Base-by-base conservation (phyloP, 1,140 invertebrate genomes). In the Drosophila pachea region DNA sequence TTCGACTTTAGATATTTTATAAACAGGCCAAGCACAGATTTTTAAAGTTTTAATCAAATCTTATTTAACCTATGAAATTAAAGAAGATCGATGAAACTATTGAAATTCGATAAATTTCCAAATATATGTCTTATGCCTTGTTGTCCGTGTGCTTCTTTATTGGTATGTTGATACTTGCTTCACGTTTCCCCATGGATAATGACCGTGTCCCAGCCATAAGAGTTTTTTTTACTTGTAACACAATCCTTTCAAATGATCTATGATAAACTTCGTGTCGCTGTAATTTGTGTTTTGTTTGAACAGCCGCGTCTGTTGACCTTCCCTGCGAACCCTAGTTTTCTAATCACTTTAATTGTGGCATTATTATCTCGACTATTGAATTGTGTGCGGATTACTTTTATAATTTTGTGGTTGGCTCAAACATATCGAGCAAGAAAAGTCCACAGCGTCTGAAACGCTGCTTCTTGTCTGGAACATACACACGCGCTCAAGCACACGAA, bases 321-420 rank as follows among this genome's bases (percentile, higher is more conserved):
- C 36, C 38, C 59, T 54, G 58, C 14, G 66, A 78, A 66, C 62
- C 42, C 12, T 48, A 64, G 12, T 48, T 69, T 59, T 73, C 77
- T 73, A 79, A 79, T 76, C 76, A 60, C 36, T 79, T 79, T 72
- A 79, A 79, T 79, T 79, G 76, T 73, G 8, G 74, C 62, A 61
- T 53, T 67, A 70, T 69, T 52, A 38, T 45, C 38, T 45, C 36
- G 42, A 62, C 52, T 58, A 32, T 33, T 16, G n/a, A 14, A 14
- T 14, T 43, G 40, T 7, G 22, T 22, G 22, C 22, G 40, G 40
- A 42, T 12, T 42, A 49, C 29, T 58, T 74, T 76, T 76, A 76
- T 68, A 70, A 58, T 70, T 68, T 77, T 75, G 68, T 49, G 54
- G 62, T 60, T 61, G 54, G 47, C 42, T 48, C 33, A 71, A 61